Base-by-base conservation (phyloP, 2,113 vertebrate genomes). In the Callopanchax toddi region DNA sequence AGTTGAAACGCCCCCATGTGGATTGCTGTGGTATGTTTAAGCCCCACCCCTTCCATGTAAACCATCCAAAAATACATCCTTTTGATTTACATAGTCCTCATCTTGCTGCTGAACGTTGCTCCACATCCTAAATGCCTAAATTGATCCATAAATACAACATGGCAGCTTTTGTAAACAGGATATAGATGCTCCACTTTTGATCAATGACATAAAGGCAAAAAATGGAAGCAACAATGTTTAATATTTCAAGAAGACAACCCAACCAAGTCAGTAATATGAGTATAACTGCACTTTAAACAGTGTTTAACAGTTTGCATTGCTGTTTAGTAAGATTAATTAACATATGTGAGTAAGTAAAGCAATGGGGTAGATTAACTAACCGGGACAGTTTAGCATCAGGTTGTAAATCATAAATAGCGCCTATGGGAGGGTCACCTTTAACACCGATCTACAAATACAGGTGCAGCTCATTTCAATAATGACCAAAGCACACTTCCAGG, bases 381-480 rank as follows among this genome's bases (percentile, higher is more conserved):
- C 42, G n/a, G 29, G 26, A 6, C 50, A 36, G 11, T 53, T 34
- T 53, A 15, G 32, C 32, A 20, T 36, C 50, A 20, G 32, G 29
- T 53, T 34, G 29, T 25, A 53, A 34, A 53, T 53, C 32, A 53
- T 36, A 34, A 53, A 53, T 34, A 53, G 29, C 11, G 32, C 50
- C 50, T 53, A 53, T 53, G 26, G 29, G 50, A 44, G 50, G 11
- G 50, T 53, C 50, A 53, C 50, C 50, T 36, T 50, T 25, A 23
- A 20, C 23, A 50, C 48, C 26, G 15, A 50, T 50, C 48, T 26
- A 12, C 50, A 36, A 20, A 36, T 36, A 36, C 50, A 53, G 50
- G 50, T 53, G 50, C 50, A 36, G 29, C 29, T 36, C 32, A 36
- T 7, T 17, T 53, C 32, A 34, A 53, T 53, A 32, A 20, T 36